A percentile compares a stretch with the other conserved stretches of the same genome.
These are phyloP conservation scores for Pelecanoides urinatrix DNA, from an alignment of 2,113 vertebrate species.

Conservation along the genomic window DNA sequence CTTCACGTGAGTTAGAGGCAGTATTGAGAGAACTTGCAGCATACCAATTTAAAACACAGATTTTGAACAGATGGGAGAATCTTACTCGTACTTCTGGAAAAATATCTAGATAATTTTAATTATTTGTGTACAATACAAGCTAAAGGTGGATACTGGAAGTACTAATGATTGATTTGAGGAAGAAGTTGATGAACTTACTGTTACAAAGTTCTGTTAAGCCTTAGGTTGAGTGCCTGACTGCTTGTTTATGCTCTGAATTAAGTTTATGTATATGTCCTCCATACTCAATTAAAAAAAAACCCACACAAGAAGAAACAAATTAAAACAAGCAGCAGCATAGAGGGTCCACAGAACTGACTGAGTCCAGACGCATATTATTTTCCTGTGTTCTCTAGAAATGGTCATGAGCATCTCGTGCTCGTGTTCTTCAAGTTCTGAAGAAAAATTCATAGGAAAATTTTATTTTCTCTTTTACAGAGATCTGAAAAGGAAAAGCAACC, in stretches of 20 bases:
- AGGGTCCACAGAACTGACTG: neutral
- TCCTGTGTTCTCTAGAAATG: neutral
- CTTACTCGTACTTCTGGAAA: neutral
- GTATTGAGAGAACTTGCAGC: neutral
- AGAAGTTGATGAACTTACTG: neutral
- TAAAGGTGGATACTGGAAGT: neutral
- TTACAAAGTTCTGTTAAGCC: neutral
- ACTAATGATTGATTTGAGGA: neutral
- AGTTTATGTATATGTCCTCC: neutral
- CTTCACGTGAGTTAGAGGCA: neutral
- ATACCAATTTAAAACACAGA: neutral
- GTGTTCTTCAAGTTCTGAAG: neutral
- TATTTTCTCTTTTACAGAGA: constrained; percentile 79
- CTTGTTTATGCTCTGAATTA: neutral
- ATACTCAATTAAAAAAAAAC: neutral
- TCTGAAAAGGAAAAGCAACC: constrained; percentile 82
- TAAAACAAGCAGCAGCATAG: neutral
- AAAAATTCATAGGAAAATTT: neutral
- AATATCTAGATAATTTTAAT: neutral
- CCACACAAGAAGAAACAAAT: neutral
- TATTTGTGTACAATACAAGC: neutral
- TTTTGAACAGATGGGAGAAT: neutral
- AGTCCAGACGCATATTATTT: neutral
- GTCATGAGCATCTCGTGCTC: neutral
- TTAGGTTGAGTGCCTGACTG: neutral